Percentiles rank a stretch among this genome's conserved stretches.
Conservation (phyloP, 2,113 vertebrate genomes). For the Myiozetetes cayanensis region DNA sequence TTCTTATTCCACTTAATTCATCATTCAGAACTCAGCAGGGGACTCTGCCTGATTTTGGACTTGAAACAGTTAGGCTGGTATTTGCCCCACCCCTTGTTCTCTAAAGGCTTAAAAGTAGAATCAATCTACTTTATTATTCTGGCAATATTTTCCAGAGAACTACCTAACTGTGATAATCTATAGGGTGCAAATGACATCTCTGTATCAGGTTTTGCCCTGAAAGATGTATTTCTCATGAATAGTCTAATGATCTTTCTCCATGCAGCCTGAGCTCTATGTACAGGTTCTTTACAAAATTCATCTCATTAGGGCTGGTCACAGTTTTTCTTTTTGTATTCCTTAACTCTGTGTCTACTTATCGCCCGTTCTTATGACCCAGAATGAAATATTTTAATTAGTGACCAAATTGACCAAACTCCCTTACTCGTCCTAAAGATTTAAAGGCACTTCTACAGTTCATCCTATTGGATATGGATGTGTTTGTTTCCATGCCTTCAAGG, state of each 20-base stretch:
- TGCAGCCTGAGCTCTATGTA: neutral
- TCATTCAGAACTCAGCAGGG: conserved; percentile 60
- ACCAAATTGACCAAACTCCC: neutral
- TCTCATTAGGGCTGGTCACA: neutral
- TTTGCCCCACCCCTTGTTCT: conserved; percentile 45
- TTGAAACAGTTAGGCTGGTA: conserved; percentile 57
- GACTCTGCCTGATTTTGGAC: conserved; percentile 44
- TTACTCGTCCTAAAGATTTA: neutral
- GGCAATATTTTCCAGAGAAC: conserved; percentile 1
- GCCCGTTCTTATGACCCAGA: neutral
- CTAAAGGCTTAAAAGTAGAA: conserved; percentile 23
- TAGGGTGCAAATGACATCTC: conserved; percentile 49
- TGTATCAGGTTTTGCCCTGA: conserved; percentile 24
- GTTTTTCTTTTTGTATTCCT: neutral
- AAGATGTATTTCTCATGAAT: neutral
- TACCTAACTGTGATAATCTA: neutral
- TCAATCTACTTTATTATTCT: conserved; percentile 45
- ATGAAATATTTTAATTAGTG: neutral
- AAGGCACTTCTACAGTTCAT: neutral
- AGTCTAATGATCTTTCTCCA: neutral
- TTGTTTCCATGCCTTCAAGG: neutral
- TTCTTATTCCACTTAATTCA: conserved; percentile 69
- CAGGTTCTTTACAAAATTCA: neutral
- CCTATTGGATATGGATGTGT: neutral
- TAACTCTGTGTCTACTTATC: neutral